A percentile compares a stretch with the other conserved stretches of the same genome.
Evolutionary conservation across 2,797 vertebrate species (phyloP).

Genomic region (Podargus strigoides): DNA sequence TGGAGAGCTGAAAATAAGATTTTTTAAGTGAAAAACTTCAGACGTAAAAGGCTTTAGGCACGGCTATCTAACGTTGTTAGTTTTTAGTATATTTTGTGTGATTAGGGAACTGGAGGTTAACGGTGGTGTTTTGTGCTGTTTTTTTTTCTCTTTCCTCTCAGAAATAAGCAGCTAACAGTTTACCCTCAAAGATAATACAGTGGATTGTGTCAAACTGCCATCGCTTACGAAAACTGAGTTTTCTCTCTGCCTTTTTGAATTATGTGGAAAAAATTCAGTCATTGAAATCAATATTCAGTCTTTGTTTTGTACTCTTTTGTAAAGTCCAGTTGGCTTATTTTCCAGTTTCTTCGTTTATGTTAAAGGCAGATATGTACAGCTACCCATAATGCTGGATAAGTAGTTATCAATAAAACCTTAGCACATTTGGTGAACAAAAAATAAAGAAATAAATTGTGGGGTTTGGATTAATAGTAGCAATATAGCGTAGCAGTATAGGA

Average conservation of each 20-base stretch:
- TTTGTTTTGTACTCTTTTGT: neutral
- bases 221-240: neutral
- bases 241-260: neutral
- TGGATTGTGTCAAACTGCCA: neutral
- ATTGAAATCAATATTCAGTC: neutral
- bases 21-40: neutral
- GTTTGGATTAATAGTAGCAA: neutral
- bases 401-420: neutral
- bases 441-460: neutral
- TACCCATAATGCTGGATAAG: neutral
- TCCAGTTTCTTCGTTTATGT: neutral
- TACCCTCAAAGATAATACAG: neutral
- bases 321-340: neutral
- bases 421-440: neutral
- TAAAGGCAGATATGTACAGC: neutral
- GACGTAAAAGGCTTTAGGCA: neutral
- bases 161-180: neutral
- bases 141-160: neutral
- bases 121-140: neutral
- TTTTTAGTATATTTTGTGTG: neutral
- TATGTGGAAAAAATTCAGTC: neutral
- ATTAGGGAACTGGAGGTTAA: neutral
- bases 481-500: neutral
- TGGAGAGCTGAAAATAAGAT: constrained; percentile 20
- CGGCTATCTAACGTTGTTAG: neutral